phyloP scores from a whole-genome alignment of 2,888 invertebrate species.

The Meiosimyza platycephala region DNA sequence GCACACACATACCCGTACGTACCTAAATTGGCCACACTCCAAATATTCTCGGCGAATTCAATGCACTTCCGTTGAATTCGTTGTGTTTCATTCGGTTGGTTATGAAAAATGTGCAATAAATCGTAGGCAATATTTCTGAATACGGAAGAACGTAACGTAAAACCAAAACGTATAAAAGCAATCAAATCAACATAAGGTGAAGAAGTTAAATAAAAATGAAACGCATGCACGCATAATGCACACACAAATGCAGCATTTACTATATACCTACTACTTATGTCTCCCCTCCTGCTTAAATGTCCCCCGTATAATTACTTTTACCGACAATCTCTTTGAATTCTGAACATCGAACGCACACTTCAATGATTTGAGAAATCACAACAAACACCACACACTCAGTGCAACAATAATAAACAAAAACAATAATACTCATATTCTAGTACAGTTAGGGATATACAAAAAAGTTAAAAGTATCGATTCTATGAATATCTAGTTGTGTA shows the following conservation, averaged over 20 bases:
- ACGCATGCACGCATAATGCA: slow-evolving; percentile 27
- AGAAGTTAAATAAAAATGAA: background rate
- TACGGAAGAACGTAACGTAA: background rate
- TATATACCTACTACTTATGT: background rate
- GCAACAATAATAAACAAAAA: background rate
- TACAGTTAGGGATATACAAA: background rate
- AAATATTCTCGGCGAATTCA: background rate
- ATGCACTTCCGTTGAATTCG: slow-evolving; percentile 4
- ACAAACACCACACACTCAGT: slow-evolving; percentile 8
- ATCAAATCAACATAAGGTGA: slow-evolving; percentile 3
- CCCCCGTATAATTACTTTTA: background rate
- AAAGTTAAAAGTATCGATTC: background rate
- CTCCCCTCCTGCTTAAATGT: background rate
- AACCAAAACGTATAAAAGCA: slow-evolving; percentile 1
- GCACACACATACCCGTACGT: background rate
- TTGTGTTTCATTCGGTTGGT: background rate
- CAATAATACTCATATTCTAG: background rate
- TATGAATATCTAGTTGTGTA: too few species aligned
- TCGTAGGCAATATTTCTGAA: background rate
- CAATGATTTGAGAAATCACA: slow-evolving; percentile 20
- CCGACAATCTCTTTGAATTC: background rate
- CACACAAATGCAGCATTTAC: background rate
- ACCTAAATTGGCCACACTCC: slow-evolving; percentile 3
- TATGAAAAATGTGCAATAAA: background rate
- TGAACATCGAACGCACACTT: background rate